Base-by-base conservation (phyloP, 2,113 vertebrate species). In the Dendrocopos noguchii region DNA sequence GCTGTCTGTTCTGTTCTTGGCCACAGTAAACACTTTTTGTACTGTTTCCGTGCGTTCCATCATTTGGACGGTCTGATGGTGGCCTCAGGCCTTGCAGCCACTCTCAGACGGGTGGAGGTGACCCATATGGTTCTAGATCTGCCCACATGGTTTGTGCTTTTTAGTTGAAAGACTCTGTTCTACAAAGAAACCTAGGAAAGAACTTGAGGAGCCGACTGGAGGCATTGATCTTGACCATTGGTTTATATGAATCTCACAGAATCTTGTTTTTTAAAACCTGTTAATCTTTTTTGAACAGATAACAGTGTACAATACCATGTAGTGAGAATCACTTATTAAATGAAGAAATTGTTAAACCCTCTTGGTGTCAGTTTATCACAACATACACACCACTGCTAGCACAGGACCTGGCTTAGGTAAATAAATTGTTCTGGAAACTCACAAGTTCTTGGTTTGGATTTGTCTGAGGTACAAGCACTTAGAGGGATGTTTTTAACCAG, bases 261-360 rank as follows among this genome's bases (percentile, higher is more conserved):
- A 95, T 94, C 95, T 95, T 97, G 95, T 97, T 98, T 98, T 98
- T 97, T 95, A 96, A 93, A 91, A 97, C 88, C 96, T 97, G 97
- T 97, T 97, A 89, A 95, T 97, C 96, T 98, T 97, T 97, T 98
- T 97, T 97, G 96, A 97, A 96, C 97, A 96, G 98, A 97, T 94
- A 89, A 96, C 96, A 94, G 84, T 98, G 98, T 98, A 97, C 93
- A 96, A 97, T 97, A 97, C 92, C 97, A 97, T 97, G 97, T 98
- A 97, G 97, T 97, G 91, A 96, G 96, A 97, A 97, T 97, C 96
- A 97, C 97, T 98, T 98, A 98, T 97, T 98, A 98, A 98, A 98
- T 95, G 96, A 97, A 71, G 81, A 97, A 95, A 95, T 98, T 97
- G 97, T 96, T 98, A 97, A 97, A 95, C 91, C 91, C 74, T 97